Evolutionary conservation across 2,113 vertebrate genomes (phyloP).

Genomic region (Alexandromys fortis): DNA sequence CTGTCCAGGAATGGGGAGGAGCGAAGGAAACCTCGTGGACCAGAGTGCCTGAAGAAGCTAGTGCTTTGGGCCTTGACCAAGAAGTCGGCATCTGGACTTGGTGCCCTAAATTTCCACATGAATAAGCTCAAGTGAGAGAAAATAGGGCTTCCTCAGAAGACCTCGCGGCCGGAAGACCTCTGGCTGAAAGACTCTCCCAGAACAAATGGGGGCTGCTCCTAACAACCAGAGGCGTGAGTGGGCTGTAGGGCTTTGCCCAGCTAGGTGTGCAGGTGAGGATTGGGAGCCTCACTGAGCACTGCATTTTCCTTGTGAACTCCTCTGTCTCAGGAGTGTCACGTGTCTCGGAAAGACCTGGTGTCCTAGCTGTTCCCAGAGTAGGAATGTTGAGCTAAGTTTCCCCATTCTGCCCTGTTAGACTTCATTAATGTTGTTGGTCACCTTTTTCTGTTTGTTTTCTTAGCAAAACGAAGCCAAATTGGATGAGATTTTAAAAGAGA

Average conservation of each 20-base stretch:
- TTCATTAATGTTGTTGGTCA: neutral
- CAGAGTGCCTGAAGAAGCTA: neutral
- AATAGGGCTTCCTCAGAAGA: neutral
- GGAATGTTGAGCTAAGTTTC: neutral
- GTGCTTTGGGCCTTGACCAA: accelerated
- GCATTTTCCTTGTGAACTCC: neutral
- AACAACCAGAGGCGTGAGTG: neutral
- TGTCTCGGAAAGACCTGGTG: accelerated
- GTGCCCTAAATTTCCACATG: neutral
- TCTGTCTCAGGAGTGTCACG: accelerated
- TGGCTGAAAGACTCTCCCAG: no score
- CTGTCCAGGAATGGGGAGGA: no score
- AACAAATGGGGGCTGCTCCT: no score
- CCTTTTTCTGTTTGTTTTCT: neutral
- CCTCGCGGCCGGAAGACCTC: no score
- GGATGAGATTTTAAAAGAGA: constrained; percentile 97
- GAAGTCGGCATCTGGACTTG: neutral
- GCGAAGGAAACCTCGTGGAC: accelerated
- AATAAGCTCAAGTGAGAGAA: neutral
- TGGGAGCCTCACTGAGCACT: accelerated
- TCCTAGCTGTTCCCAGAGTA: neutral
- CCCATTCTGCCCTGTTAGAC: neutral
- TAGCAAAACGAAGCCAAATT: constrained; percentile 95
- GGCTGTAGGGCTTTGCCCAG: neutral
- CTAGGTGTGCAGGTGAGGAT: neutral